Evolutionary conservation across 1,140 invertebrate genomes (phyloP), one percentile per base, ranked within the genome.

Genomic region (Rhyacophila brunnea): DNA sequence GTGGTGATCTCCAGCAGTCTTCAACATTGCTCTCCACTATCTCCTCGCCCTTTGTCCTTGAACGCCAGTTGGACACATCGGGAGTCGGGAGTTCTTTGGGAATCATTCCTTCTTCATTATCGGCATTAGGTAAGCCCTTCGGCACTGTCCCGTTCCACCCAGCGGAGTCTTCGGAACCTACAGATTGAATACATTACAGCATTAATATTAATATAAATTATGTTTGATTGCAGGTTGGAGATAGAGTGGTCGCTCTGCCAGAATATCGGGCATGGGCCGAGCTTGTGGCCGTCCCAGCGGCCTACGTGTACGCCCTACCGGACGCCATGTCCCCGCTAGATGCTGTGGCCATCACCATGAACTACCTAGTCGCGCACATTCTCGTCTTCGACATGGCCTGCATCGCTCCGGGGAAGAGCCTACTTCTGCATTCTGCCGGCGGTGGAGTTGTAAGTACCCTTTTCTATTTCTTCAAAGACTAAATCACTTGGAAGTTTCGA

Each of bases 201-300:
- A n/a, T n/a, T n/a, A n/a, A n/a, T n/a, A n/a, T n/a, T n/a, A n/a
- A n/a, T n/a, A n/a, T n/a, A n/a, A n/a, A n/a, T n/a, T n/a, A n/a
- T n/a, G n/a, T n/a, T n/a, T 17, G 4, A 34, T 20, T 40, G 18
- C 54, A 93, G 91, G 85, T 93, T 60, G 91, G 91, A 42, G 92
- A 95, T 70, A 82, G 86, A 68, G 93, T 95, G 14, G 87, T 93
- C 6, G 91, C 89, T 1, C 76, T 95, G 32, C 89, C 89, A 1
- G 91, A 94, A 71, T 87, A 86, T 75, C 83, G 84, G 67, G 90
- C 89, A 1, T 95, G 92, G 92, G 86, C 92, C 5, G 92, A 95
- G 76, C 75, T 91, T 36, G 90, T 92, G 9, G 78, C 84, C 1
- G 87, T 93, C 0, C 85, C 89, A 1, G 84, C 86, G 9, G 85